These are phyloP conservation scores for Hylaeus volcanicus DNA, from an alignment of 1,140 invertebrate genomes.

Conservation along the genomic window DNA sequence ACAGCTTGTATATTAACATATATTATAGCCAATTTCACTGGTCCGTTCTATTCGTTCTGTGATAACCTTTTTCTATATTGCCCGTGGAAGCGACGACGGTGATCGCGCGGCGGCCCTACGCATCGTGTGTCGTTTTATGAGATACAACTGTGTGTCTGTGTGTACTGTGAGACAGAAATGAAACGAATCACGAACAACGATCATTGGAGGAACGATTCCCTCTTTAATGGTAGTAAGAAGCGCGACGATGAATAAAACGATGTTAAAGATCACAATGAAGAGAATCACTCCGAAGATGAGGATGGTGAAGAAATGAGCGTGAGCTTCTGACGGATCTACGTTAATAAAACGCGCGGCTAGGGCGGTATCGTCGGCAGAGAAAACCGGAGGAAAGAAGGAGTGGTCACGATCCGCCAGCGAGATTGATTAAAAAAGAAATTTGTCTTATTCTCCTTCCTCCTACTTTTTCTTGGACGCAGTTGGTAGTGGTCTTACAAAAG, in stretches of 20 bases:
- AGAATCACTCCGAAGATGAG: slow-evolving; percentile 16
- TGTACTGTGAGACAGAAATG: background rate
- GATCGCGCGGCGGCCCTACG: background rate
- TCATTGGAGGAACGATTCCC: background rate
- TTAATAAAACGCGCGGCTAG: slow-evolving; percentile 42
- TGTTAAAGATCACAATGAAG: slow-evolving; percentile 10
- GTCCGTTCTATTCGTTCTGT: slow-evolving; percentile 7
- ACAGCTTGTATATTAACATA: slow-evolving; percentile 3
- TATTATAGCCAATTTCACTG: slow-evolving; percentile 27
- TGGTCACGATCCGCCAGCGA: slow-evolving; percentile 62
- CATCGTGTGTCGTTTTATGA: background rate
- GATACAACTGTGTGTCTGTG: background rate
- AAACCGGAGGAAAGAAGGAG: slow-evolving; percentile 56
- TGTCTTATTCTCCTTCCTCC: slow-evolving; percentile 56
- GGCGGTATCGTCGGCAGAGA: slow-evolving; percentile 59
- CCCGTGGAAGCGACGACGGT: slow-evolving; percentile 25
- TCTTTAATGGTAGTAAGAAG: slow-evolving; percentile 9
- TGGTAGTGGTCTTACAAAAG: slow-evolving; percentile 63
- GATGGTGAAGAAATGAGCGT: slow-evolving; percentile 2
- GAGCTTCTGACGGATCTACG: slow-evolving; percentile 12
- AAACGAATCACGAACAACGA: slow-evolving; percentile 6
- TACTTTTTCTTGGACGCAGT: slow-evolving; percentile 58
- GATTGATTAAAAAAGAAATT: slow-evolving; percentile 61
- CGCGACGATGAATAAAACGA: slow-evolving; percentile 37
- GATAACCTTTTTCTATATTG: background rate